Evolutionary conservation across 1,140 invertebrate genomes (phyloP), one percentile per base, ranked within the genome.

Genomic region (Sinonovacula constricta): DNA sequence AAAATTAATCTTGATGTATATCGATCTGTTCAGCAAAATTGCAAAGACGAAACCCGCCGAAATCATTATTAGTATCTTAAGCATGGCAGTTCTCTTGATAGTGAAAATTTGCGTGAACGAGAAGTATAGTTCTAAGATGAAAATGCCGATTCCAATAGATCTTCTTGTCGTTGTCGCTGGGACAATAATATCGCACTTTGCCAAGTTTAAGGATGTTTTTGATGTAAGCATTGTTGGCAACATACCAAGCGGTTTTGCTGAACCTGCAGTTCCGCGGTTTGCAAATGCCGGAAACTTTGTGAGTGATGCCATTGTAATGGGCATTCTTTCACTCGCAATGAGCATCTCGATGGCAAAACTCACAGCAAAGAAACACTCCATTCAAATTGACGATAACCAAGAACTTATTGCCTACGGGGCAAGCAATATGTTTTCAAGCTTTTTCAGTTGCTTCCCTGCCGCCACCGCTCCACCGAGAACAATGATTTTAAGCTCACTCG

Each of bases 381-480:
- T 92, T 67, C 80, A 87, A 76, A 81, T 92, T 1, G 86, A 92
- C 77, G 65, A 89, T 26, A 88, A 88, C 45, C 90, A 92, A 62
- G 92, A 92, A 81, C 75, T 93, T 28, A 85, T 92, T 71, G 92
- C 92, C 22, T 86, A 92, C 59, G 92, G 92, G 22, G 54, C 90
- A 31, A 85, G 85, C 7, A 91, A 91, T 80, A 65, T 90, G 7
- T 81, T 92, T 45, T 84, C 88, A 24, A 90, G 91, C 2, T 91
- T 92, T 76, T 91, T 93, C 69, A 71, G 85, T 5, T 92, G 92
- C 33, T 92, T 92, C 77, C 91, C 92, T 26, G 87, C 87, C 2
- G 97, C 96, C 1, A 96, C 94, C 36, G 94, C 95, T 22, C 95
- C 95, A 88, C 94, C 94, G 1, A 91, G 95, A 80, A 97, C 95